Conservation (phyloP, 2,888 invertebrate genomes). For the Orthosia incerta region DNA sequence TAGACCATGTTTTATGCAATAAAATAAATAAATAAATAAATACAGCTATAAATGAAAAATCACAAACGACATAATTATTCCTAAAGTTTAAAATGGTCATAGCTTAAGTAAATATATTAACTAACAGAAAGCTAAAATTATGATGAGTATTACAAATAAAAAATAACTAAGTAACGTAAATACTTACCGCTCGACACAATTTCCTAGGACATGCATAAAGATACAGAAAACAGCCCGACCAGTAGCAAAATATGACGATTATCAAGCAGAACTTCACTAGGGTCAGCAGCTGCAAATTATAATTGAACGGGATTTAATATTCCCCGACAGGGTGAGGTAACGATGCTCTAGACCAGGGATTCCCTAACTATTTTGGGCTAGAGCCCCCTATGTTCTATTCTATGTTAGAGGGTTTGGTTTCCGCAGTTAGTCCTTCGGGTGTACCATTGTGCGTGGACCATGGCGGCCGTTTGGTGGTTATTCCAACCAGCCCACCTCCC, state of each 20-base stretch:
- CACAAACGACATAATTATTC: no score
- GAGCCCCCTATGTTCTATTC: no score
- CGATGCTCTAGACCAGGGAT: neutral
- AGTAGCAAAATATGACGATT: conserved; percentile 81
- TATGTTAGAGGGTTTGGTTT: no score
- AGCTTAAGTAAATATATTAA: neutral
- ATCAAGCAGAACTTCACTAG: conserved; percentile 77
- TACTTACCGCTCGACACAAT: conserved; percentile 79
- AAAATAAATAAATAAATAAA: no score
- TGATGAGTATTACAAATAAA: neutral
- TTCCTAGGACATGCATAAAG: conserved; percentile 83
- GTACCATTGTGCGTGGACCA: no score
- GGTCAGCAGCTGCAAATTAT: conserved; percentile 78
- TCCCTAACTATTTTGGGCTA: no score
- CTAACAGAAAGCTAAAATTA: neutral
- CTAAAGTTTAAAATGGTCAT: neutral
- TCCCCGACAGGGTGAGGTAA: neutral
- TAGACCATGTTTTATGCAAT: no score
- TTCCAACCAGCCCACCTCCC: no score
- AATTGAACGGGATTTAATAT: conserved; percentile 17
- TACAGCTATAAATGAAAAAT: no score
- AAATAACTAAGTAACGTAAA: neutral
- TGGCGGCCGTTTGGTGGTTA: no score
- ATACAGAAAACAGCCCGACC: conserved; percentile 85
- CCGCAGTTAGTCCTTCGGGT: no score